Evolutionary conservation across 2,113 vertebrate genomes (phyloP).

Genomic region (Nesoenas mayeri): DNA sequence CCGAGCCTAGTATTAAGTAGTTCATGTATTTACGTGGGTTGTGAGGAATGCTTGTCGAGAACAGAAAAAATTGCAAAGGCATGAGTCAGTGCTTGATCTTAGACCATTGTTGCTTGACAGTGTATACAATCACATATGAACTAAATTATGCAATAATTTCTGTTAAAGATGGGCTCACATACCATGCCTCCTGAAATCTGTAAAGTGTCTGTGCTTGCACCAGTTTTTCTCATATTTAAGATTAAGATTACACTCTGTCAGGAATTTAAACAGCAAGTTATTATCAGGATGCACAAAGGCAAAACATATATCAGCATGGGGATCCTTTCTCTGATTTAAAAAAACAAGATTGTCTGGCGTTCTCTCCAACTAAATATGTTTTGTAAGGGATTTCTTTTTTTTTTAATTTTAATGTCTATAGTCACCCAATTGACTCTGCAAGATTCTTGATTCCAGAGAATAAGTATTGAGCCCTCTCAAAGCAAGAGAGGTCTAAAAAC

Average conservation of each 20-base stretch:
- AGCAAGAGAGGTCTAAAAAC: neutral
- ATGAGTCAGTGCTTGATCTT: neutral
- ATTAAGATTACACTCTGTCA: neutral
- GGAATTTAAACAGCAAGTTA: neutral
- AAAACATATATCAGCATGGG: neutral
- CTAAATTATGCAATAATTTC: neutral
- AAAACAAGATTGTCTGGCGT: neutral
- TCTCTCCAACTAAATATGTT: neutral
- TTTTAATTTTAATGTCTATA: neutral
- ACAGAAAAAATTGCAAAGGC: neutral
- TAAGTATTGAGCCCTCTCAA: neutral
- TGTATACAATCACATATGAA: neutral
- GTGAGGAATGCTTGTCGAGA: neutral
- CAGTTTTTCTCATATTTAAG: neutral
- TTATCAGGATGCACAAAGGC: neutral
- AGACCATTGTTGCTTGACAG: neutral
- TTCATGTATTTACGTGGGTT: neutral
- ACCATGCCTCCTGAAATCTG: neutral
- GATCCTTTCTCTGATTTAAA: neutral
- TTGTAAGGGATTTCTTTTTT: too few species aligned
- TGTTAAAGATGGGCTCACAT: neutral
- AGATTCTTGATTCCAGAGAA: neutral
- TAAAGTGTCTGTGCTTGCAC: neutral
- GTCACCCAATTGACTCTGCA: accelerated
- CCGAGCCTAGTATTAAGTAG: neutral